A percentile compares a stretch with the other conserved stretches of the same genome.
Evolutionary conservation across 2,888 invertebrate species (phyloP).

Genomic region (Dichetophora obliterata): DNA sequence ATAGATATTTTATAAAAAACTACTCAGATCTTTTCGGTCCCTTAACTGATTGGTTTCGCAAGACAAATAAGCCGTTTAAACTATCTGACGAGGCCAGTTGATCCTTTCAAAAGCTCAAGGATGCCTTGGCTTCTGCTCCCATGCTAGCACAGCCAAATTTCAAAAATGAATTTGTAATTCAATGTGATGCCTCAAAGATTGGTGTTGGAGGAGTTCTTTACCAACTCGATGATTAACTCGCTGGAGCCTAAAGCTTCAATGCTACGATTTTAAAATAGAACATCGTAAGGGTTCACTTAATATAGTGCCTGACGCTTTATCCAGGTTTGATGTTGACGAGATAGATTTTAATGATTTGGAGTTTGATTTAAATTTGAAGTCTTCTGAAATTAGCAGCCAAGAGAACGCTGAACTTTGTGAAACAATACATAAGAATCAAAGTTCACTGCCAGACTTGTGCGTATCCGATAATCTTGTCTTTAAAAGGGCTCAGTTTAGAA

Average conservation of each 20-base stretch:
- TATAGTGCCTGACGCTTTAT: background rate
- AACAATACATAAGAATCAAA: background rate
- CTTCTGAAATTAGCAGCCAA: background rate
- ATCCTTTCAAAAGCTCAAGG: background rate
- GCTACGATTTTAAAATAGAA: slow-evolving; percentile 1
- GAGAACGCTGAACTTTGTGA: background rate
- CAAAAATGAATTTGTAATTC: background rate
- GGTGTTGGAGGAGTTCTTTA: background rate
- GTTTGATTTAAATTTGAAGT: background rate
- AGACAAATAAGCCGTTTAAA: background rate
- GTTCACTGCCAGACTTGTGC: background rate
- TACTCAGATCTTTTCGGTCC: background rate
- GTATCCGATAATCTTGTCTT: background rate
- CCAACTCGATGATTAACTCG: background rate
- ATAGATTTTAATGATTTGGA: background rate
- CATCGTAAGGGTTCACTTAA: slow-evolving; percentile 7
- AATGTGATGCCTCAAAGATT: background rate
- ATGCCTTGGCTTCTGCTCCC: background rate
- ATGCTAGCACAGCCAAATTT: background rate
- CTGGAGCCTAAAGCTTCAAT: background rate
- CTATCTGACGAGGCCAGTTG: background rate
- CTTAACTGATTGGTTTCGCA: background rate
- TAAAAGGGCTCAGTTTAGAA: background rate
- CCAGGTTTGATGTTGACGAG: background rate
- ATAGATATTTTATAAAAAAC: background rate